These are phyloP conservation scores for Labrus mixtus DNA, from an alignment of 2,113 vertebrate species.

Conservation along the genomic window DNA sequence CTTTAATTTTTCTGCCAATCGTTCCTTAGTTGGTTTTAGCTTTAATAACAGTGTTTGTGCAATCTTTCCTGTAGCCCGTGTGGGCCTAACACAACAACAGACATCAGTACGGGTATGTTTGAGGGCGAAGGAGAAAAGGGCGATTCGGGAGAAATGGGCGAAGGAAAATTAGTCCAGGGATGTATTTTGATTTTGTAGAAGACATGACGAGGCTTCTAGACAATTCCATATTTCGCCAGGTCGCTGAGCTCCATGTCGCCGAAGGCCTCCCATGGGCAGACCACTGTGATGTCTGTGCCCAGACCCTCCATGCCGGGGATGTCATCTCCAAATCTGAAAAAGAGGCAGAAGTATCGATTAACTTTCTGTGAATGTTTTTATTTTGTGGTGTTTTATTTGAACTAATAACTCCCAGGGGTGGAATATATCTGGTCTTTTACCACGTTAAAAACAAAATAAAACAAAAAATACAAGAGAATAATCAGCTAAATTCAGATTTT, in stretches of 20 bases:
- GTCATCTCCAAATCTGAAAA: slow-evolving; percentile 91
- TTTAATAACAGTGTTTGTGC: neutral
- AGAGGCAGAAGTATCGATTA: neutral
- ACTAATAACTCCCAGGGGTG: no score
- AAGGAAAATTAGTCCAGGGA: slow-evolving; percentile 6
- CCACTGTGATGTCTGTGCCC: slow-evolving; percentile 95
- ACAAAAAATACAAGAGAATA: no score
- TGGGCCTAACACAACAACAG: slow-evolving; percentile 1
- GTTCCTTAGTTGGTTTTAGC: neutral
- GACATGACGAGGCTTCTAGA: slow-evolving; percentile 73
- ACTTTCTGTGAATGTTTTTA: neutral
- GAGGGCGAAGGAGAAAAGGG: neutral
- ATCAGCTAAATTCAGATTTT: no score
- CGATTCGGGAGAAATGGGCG: neutral
- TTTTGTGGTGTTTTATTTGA: no score
- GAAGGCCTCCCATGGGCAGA: slow-evolving; percentile 96
- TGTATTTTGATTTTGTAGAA: neutral
- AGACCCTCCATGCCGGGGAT: slow-evolving; percentile 97
- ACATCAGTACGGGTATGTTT: neutral
- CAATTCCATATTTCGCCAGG: slow-evolving; percentile 92
- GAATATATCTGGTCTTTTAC: no score
- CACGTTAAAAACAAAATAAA: no score
- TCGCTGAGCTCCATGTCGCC: slow-evolving; percentile 96
- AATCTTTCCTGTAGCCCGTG: neutral
- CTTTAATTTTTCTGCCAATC: neutral